A percentile compares a stretch with the other conserved stretches of the same genome.
phyloP scores from a whole-genome alignment of 2,888 invertebrate species.

The Himalopsyche japonica region DNA sequence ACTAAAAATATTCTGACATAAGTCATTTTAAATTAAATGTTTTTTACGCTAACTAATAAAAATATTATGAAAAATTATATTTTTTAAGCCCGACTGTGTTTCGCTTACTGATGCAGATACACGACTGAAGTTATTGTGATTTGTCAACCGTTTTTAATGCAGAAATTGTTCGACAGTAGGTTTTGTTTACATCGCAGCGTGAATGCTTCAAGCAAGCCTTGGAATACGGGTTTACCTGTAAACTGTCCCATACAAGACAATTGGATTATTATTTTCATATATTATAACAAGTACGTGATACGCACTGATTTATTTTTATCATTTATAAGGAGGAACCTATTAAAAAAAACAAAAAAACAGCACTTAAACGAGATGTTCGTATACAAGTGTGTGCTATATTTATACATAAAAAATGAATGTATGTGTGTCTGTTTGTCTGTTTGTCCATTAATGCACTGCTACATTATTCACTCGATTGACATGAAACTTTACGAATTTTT shows the following conservation, averaged over 20 bases:
- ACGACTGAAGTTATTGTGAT: not conserved
- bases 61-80: not conserved
- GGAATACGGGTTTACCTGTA: not conserved
- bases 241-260: not conserved
- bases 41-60: not conserved
- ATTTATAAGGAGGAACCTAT: too few relatives aligned
- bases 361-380: too few relatives aligned
- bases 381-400: too few relatives aligned
- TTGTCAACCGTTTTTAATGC: not conserved
- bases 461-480: too few relatives aligned
- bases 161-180: not conserved
- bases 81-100: not conserved
- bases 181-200: not conserved
- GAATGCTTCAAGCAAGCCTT: not conserved
- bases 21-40: slow-evolving; percentile 9
- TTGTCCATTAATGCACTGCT: too few relatives aligned
- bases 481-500: too few relatives aligned
- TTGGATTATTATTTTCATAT: not conserved
- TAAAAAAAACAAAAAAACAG: too few relatives aligned
- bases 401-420: too few relatives aligned
- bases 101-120: not conserved
- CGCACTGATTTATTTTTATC: too few relatives aligned
- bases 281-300: too few relatives aligned
- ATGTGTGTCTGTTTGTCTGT: too few relatives aligned
- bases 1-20: not conserved